Conservation (phyloP, 2,113 vertebrate genomes). For the Daphoenositta chrysoptera region DNA sequence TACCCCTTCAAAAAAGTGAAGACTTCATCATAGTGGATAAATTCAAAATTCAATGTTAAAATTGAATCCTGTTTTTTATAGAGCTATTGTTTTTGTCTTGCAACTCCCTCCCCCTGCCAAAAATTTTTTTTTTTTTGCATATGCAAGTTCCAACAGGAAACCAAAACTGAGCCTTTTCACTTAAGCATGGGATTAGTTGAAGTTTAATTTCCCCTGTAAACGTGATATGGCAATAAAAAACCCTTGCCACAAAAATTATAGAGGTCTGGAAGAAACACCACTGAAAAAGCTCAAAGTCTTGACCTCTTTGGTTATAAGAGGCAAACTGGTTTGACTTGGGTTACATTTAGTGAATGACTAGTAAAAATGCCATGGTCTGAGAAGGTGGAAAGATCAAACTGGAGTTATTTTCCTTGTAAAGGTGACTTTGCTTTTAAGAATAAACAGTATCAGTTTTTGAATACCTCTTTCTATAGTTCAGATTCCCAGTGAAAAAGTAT, state of each 20-base stretch:
- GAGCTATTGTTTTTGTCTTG: background rate
- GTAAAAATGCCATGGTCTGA: background rate
- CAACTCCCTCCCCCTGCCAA: rapidly evolving
- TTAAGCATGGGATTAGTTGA: background rate
- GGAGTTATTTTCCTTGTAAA: background rate
- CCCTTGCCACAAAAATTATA: background rate
- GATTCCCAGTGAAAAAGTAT: background rate
- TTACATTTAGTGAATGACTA: background rate
- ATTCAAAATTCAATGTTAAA: background rate
- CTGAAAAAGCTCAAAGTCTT: background rate
- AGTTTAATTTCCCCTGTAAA: background rate
- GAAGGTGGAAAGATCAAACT: background rate
- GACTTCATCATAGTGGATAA: background rate
- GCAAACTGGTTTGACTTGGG: background rate
- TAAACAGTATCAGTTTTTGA: background rate
- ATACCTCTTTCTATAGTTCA: background rate
- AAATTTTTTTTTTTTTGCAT: background rate
- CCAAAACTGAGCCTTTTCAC: background rate
- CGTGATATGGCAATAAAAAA: background rate
- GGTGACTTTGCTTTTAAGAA: background rate
- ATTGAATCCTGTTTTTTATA: background rate
- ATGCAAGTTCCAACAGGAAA: background rate
- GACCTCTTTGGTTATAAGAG: background rate
- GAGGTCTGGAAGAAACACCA: background rate
- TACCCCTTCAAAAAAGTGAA: background rate